These are phyloP conservation scores for Phyllotis vaccarum DNA, from an alignment of 2,797 vertebrate genomes.

Conservation along the genomic window DNA sequence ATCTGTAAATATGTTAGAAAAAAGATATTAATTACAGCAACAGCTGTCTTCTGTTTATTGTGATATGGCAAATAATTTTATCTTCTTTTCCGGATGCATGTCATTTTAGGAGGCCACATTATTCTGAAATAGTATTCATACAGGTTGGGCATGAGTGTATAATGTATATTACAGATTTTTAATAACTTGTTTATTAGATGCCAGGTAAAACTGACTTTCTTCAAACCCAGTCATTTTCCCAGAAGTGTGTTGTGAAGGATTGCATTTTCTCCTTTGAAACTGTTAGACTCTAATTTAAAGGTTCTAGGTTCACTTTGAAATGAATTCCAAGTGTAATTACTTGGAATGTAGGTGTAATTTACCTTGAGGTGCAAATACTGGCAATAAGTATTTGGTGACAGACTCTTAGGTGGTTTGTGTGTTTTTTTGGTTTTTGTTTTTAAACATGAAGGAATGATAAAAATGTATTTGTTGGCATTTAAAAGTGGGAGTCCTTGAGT, in stretches of 20 bases:
- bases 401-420: not conserved
- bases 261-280: conserved; percentile 44
- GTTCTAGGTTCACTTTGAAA: conserved; percentile 53
- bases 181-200: conserved; percentile 27
- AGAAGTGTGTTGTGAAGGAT: conserved; percentile 45
- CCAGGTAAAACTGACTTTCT: conserved; percentile 48
- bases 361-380: conserved; percentile 43
- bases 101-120: conserved; percentile 39
- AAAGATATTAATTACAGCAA: not conserved
- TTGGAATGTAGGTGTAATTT: conserved; percentile 50
- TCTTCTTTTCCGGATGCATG: conserved; percentile 38
- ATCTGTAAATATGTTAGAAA: conserved; percentile 53
- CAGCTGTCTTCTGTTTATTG: not conserved
- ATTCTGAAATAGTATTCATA: conserved; percentile 18
- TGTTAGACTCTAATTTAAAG: conserved; percentile 17
- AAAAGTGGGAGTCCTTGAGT: conserved; percentile 36
- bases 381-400: conserved; percentile 37
- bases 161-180: not conserved
- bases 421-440: not conserved
- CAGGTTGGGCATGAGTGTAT: conserved; percentile 24
- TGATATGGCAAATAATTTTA: conserved; percentile 16
- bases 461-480: conserved; percentile 36
- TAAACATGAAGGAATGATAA: conserved; percentile 41
- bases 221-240: conserved; percentile 44
- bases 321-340: conserved; percentile 46